Conservation (phyloP, 2,888 invertebrate species). For the Marasmarcha lunaedactyla region DNA sequence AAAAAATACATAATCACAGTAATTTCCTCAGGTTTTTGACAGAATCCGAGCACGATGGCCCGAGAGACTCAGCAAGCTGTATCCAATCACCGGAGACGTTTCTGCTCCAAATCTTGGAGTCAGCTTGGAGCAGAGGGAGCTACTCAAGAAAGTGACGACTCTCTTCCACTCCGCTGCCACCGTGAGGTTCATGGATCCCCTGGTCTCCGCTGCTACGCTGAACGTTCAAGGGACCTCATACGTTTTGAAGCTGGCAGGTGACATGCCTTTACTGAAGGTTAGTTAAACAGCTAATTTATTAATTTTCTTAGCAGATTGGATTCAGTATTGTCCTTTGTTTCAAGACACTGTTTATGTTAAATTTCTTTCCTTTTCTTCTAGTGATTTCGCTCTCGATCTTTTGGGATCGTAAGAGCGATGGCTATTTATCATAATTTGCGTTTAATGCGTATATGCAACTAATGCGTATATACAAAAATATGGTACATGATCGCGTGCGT, state of each 20-base stretch:
- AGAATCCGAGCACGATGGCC: constrained; percentile 74
- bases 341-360: too few species aligned
- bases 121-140: constrained; percentile 71
- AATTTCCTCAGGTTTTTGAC: constrained; percentile 75
- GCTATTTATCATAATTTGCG: too few species aligned
- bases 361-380: too few species aligned
- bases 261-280: constrained; percentile 82
- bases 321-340: too few species aligned
- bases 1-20: too few species aligned
- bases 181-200: constrained; percentile 92
- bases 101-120: constrained; percentile 78
- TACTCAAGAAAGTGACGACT: constrained; percentile 79
- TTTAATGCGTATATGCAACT: too few species aligned
- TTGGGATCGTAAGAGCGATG: too few species aligned
- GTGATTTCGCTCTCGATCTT: too few species aligned
- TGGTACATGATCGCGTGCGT: too few species aligned
- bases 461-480: too few species aligned
- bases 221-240: constrained; percentile 92
- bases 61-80: constrained; percentile 74
- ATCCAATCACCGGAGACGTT: constrained; percentile 82
- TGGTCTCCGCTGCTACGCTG: constrained; percentile 87
- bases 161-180: constrained; percentile 98
- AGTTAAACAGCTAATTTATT: too few species aligned
- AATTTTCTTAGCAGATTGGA: too few species aligned
- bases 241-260: constrained; percentile 83